Conservation (phyloP, 2,113 vertebrate genomes). For the Anarhynchus alexandrinus region DNA sequence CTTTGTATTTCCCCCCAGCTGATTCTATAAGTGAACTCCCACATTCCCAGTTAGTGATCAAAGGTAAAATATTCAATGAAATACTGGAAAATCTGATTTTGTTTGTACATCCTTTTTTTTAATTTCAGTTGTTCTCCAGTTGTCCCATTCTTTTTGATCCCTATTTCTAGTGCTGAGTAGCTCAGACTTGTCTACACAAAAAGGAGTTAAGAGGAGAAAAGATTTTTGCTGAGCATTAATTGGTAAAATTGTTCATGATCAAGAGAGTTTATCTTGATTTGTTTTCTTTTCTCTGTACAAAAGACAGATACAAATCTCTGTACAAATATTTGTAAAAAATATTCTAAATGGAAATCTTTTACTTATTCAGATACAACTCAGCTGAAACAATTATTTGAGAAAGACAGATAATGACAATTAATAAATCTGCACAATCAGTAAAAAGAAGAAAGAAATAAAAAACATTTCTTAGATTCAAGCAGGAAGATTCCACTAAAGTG, state of each 20-base stretch:
- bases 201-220: neutral
- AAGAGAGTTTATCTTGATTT: neutral
- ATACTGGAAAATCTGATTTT: neutral
- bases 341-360: neutral
- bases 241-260: neutral
- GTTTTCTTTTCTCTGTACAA: neutral
- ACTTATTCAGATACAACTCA: neutral
- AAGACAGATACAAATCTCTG: too few species aligned
- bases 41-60: neutral
- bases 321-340: neutral
- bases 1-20: fast-evolving
- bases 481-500: neutral
- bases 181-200: neutral
- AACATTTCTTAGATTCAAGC: neutral
- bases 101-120: neutral
- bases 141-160: neutral
- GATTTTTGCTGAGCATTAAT: neutral
- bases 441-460: neutral
- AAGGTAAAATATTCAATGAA: neutral
- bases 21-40: neutral
- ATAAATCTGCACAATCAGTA: neutral
- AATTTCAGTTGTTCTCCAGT: neutral
- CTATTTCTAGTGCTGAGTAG: neutral
- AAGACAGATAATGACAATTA: neutral
- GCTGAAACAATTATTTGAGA: neutral